Conservation (phyloP, 1,140 invertebrate species). For the Drosophila nasuta region DNA sequence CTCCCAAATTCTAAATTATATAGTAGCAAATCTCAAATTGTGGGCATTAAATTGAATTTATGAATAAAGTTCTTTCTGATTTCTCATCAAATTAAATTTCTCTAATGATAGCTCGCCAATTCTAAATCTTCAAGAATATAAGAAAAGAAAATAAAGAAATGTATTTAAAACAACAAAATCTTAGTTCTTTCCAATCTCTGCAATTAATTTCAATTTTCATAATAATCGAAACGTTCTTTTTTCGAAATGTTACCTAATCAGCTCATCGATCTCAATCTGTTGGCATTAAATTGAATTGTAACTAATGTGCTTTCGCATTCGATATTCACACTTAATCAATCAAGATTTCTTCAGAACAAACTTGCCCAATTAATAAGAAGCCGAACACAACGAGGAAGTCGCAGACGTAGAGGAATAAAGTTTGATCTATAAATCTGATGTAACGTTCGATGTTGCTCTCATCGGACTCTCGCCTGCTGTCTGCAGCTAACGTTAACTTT, state of each 20-base stretch:
- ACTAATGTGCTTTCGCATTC: neutral
- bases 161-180: too few relatives aligned
- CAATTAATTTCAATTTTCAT: too few relatives aligned
- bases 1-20: too few relatives aligned
- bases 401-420: neutral
- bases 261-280: neutral
- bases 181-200: too few relatives aligned
- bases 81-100: too few relatives aligned
- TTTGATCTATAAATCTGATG: neutral
- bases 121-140: too few relatives aligned
- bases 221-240: too few relatives aligned
- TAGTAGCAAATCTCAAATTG: too few relatives aligned
- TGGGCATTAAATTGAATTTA: too few relatives aligned
- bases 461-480: neutral
- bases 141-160: too few relatives aligned
- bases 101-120: too few relatives aligned
- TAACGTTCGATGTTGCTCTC: neutral
- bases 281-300: neutral
- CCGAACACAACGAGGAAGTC: neutral
- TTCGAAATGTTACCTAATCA: neutral
- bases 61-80: too few relatives aligned
- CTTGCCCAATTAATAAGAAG: conserved; percentile 2
- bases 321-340: neutral
- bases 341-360: neutral
- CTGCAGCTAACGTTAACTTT: neutral